Evolutionary conservation across 2,113 vertebrate species (phyloP).

Genomic region (Uria lomvia): DNA sequence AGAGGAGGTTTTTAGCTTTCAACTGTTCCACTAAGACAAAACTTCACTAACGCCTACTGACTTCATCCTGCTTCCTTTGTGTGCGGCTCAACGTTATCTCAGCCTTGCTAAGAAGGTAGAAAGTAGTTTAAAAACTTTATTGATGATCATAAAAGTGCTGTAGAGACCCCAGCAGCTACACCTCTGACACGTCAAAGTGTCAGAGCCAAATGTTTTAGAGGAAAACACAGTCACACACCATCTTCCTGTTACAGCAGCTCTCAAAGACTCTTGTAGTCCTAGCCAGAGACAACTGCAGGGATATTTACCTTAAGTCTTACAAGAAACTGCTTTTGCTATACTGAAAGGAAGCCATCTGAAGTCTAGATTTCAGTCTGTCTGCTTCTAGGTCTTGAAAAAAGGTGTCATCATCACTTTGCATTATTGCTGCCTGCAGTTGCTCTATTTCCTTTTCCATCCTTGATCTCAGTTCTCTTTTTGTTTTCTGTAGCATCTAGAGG

Average conservation of each 20-base stretch:
- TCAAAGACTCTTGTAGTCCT: background rate
- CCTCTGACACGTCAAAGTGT: background rate
- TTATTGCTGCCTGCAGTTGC: conserved; percentile 85
- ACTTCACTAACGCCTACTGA: background rate
- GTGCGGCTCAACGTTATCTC: background rate
- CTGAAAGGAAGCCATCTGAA: conserved; percentile 89
- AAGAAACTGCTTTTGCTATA: conserved; percentile 77
- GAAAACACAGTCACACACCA: background rate
- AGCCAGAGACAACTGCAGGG: background rate
- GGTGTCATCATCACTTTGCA: conserved; percentile 83
- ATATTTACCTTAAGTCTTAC: background rate
- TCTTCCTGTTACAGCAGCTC: background rate
- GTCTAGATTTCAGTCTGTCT: conserved; percentile 79
- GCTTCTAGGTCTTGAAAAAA: conserved; percentile 87
- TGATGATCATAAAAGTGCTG: background rate
- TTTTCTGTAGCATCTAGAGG: conserved; percentile 84
- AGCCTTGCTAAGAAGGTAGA: background rate
- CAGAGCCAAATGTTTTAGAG: background rate
- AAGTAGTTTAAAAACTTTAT: conserved; percentile 14
- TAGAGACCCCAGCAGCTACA: background rate
- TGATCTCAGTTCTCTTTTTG: conserved; percentile 85
- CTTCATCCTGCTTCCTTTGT: background rate
- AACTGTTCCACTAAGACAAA: background rate
- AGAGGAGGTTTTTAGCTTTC: background rate
- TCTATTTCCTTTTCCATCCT: conserved; percentile 92